Conservation (phyloP, 2,797 vertebrate species). For the Eulemur coronatus region DNA sequence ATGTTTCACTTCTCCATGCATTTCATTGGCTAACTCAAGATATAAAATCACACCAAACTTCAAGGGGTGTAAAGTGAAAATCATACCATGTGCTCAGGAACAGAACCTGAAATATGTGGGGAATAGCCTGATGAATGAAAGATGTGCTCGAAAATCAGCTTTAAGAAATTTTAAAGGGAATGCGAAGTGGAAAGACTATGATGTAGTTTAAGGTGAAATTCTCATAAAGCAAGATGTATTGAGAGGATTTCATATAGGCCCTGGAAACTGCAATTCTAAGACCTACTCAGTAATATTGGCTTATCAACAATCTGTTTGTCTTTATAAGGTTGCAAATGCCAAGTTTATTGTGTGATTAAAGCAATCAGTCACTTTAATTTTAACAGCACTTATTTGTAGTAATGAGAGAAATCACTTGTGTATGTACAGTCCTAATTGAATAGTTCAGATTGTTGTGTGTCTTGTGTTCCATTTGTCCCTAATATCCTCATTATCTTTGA, state of each 20-base stretch:
- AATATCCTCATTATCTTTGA: background rate
- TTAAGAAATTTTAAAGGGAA: background rate
- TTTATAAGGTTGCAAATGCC: background rate
- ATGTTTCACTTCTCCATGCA: background rate
- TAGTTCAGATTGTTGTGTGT: background rate
- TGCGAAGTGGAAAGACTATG: background rate
- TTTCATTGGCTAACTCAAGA: background rate
- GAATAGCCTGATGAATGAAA: background rate
- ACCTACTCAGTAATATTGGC: background rate
- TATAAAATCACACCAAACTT: background rate
- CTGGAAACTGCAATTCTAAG: background rate
- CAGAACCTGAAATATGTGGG: background rate
- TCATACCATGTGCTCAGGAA: background rate
- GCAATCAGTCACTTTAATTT: conserved; percentile 50
- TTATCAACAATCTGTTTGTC: background rate
- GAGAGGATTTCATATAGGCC: background rate
- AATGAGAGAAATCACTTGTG: background rate
- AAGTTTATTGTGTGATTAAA: conserved; percentile 17
- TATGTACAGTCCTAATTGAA: background rate
- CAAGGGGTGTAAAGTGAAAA: background rate
- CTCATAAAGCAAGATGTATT: background rate
- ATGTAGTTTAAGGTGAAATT: background rate
- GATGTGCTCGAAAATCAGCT: background rate
- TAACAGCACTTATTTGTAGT: conserved; percentile 43
- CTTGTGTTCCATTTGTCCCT: conserved; percentile 14